These are phyloP conservation scores for Circaetus gallicus DNA, from an alignment of 2,113 vertebrate genomes.

Conservation along the genomic window DNA sequence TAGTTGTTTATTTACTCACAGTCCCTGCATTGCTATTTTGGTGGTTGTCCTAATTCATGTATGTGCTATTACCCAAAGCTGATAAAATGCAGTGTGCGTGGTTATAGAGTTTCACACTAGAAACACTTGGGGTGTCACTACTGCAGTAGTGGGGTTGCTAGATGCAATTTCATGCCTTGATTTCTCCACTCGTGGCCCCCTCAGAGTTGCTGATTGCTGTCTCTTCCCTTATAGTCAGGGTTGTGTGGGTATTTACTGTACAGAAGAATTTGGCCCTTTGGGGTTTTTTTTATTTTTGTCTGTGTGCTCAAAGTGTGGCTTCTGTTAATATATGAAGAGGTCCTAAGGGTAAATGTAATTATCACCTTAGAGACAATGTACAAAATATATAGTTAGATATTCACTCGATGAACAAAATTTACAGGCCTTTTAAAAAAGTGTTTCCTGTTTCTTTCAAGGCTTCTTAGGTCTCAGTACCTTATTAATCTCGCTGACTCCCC, in stretches of 20 bases:
- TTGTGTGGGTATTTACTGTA: neutral
- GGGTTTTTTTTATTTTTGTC: neutral
- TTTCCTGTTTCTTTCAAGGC: neutral
- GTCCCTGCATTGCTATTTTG: neutral
- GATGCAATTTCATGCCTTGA: neutral
- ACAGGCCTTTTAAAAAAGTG: neutral
- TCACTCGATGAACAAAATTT: neutral
- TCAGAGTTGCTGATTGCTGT: neutral
- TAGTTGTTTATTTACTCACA: neutral
- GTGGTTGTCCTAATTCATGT: neutral
- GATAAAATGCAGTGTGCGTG: neutral
- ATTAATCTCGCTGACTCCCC: slow-evolving; percentile 22
- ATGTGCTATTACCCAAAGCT: neutral
- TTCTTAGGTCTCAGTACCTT: neutral
- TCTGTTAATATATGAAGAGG: neutral
- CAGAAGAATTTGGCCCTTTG: neutral
- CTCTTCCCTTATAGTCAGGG: neutral
- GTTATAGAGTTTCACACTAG: neutral
- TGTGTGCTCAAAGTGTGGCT: neutral
- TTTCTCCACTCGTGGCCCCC: neutral
- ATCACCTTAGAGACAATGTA: neutral
- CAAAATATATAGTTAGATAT: neutral
- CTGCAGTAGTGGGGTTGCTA: neutral
- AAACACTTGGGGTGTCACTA: neutral
- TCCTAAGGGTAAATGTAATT: neutral